These are phyloP conservation scores for Calliphora vicina DNA, from an alignment of 1,140 invertebrate species.

Conservation along the genomic window DNA sequence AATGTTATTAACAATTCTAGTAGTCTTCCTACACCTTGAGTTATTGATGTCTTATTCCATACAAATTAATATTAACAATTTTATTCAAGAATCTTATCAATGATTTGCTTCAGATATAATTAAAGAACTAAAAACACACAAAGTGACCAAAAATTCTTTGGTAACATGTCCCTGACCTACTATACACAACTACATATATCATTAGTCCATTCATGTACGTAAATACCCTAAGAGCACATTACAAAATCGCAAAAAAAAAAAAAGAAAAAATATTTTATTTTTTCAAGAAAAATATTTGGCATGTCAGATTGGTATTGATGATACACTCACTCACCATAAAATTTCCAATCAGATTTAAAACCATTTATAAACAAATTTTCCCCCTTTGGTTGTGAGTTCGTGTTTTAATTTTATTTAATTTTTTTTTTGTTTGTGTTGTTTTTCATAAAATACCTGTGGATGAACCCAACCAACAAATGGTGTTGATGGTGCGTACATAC, in stretches of 20 bases:
- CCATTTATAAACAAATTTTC: not conserved
- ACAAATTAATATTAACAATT: too few relatives aligned
- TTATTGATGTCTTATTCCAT: too few relatives aligned
- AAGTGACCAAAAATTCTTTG: too few relatives aligned
- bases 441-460: conserved; percentile 19
- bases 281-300: not conserved
- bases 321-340: not conserved
- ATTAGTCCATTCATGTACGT: not conserved
- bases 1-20: too few relatives aligned
- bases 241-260: not conserved
- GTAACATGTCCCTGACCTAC: not conserved
- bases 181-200: not conserved
- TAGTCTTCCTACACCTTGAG: too few relatives aligned
- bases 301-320: not conserved
- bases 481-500: not conserved
- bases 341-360: not conserved
- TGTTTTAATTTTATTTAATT: not conserved
- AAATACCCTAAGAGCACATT: conserved; percentile 8
- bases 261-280: not conserved
- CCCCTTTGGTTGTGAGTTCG: not conserved
- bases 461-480: not conserved
- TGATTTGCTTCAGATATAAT: too few relatives aligned
- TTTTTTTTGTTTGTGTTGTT: too few relatives aligned
- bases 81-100: too few relatives aligned
- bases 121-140: not conserved